Evolutionary conservation across 2,113 vertebrate genomes (phyloP).

Genomic region (Raja brachyura): DNA sequence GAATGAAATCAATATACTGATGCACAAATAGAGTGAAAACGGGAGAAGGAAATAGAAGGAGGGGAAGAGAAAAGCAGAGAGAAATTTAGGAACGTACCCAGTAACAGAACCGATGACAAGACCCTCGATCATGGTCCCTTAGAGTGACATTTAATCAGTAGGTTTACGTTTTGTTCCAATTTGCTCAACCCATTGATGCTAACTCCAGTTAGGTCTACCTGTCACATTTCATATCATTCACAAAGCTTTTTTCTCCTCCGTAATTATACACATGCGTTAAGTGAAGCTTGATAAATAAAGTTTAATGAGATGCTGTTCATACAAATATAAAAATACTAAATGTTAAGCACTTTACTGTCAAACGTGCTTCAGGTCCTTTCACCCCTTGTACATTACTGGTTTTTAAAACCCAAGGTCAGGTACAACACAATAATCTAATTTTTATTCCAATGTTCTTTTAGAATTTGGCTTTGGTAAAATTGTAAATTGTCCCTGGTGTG

Average conservation of each 20-base stretch:
- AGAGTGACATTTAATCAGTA: not conserved
- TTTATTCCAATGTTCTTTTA: too few relatives aligned
- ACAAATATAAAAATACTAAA: constrained; percentile 1
- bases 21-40: not conserved
- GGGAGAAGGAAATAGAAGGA: not conserved
- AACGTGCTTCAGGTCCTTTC: not conserved
- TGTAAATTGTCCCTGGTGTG: too few relatives aligned
- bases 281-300: constrained; percentile 16
- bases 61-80: not conserved
- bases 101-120: not conserved
- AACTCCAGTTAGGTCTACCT: not conserved
- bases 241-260: not conserved
- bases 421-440: not conserved
- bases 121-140: not conserved
- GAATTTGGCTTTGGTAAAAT: too few relatives aligned
- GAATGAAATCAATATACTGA: too few relatives aligned
- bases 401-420: not conserved
- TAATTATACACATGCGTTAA: constrained; percentile 28
- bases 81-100: not conserved
- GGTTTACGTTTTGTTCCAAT: not conserved
- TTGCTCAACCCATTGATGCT: not conserved
- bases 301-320: constrained; percentile 27
- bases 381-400: not conserved
- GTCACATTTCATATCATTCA: constrained; percentile 21
- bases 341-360: not conserved